phyloP scores from a whole-genome alignment of 2,797 vertebrate genomes.

The Perodicticus potto region DNA sequence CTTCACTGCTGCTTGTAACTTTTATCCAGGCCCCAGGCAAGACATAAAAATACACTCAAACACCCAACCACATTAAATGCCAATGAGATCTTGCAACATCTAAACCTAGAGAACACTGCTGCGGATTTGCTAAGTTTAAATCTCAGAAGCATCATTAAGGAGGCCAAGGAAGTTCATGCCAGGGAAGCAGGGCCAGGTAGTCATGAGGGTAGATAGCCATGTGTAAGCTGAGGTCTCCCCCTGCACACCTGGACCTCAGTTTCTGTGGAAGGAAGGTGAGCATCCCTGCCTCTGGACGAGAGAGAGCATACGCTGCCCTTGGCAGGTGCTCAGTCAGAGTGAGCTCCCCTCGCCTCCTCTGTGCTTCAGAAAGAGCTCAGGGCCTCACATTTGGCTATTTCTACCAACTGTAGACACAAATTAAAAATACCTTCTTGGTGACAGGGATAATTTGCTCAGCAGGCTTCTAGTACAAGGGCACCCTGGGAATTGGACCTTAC shows the following conservation, averaged over 20 bases:
- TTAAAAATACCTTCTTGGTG: background rate
- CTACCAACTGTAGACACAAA: background rate
- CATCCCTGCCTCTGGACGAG: background rate
- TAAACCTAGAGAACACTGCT: constrained; percentile 47
- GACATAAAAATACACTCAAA: constrained; percentile 75
- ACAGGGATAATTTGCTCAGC: background rate
- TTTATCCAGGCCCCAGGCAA: constrained; percentile 75
- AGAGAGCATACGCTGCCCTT: background rate
- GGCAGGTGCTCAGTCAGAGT: background rate
- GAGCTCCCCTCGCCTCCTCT: background rate
- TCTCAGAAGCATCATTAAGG: background rate
- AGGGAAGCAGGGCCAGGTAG: background rate
- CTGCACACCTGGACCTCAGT: background rate
- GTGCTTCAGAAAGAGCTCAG: background rate
- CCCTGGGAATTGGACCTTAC: background rate
- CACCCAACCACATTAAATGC: constrained; percentile 59
- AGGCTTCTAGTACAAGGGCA: background rate
- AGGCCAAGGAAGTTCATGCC: background rate
- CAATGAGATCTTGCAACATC: constrained; percentile 61
- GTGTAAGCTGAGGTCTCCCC: background rate
- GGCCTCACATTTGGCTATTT: background rate
- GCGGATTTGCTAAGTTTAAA: constrained; percentile 28
- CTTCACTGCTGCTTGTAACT: constrained; percentile 68
- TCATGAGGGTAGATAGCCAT: fast-evolving
- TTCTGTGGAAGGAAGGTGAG: background rate